Evolutionary conservation across 2,888 invertebrate genomes (phyloP).

Genomic region (Abscondita cerata): DNA sequence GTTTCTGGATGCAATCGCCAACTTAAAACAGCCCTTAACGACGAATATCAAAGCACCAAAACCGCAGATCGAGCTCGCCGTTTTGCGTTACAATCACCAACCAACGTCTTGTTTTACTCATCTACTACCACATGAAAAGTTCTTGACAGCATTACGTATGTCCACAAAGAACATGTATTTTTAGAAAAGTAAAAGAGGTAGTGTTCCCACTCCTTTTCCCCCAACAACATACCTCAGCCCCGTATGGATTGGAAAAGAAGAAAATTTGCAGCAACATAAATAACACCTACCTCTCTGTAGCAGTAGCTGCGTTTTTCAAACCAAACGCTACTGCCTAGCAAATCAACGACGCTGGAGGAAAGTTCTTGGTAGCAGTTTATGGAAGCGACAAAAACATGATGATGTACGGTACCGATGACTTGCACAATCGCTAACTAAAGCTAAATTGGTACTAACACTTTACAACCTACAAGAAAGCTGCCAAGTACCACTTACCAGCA

Average conservation of each 20-base stretch:
- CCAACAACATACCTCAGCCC: no score
- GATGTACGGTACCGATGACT: neutral
- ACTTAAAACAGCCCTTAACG: no score
- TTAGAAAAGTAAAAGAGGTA: no score
- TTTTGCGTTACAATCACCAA: neutral
- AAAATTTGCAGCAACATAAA: conserved; percentile 1
- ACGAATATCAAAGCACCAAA: neutral
- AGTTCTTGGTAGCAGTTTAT: neutral
- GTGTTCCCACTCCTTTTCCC: no score
- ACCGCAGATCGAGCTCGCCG: neutral
- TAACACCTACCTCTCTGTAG: neutral
- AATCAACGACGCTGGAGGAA: neutral
- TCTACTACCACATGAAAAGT: neutral
- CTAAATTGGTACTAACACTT: neutral
- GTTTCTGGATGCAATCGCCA: no score
- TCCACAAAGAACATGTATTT: no score
- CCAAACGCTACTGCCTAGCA: neutral
- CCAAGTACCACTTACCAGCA: neutral
- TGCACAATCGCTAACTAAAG: neutral
- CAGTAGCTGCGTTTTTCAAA: neutral
- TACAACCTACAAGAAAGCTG: neutral
- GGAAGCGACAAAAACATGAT: neutral
- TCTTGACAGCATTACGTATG: neutral
- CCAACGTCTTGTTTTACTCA: neutral
- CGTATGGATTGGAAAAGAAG: no score